Base-by-base conservation (phyloP, 1,140 invertebrate genomes). In the Pinna nobilis region DNA sequence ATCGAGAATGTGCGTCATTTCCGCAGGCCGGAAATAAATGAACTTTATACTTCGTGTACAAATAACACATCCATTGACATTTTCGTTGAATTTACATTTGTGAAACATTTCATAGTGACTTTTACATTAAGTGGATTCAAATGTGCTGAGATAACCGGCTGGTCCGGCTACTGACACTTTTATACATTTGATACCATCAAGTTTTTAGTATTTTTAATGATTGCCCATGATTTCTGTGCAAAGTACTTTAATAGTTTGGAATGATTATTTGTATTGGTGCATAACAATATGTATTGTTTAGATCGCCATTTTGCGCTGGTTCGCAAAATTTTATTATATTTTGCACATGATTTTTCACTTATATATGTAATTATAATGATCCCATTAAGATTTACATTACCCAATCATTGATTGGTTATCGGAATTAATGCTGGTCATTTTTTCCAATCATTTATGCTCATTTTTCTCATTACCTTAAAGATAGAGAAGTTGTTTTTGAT, bases 401-500 rank as follows among this genome's bases (percentile, higher is more conserved):
- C n/a, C n/a, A n/a, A n/a, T n/a, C n/a, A n/a, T n/a, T n/a, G n/a
- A n/a, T n/a, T n/a, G n/a, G n/a, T n/a, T 51, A 25, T 51, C 41
- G 25, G 39, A 44, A 35, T n/a, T 57, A 53, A 53, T 60, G 69
- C 69, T 64, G 69, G 69, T 64, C 69, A 60, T 71, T 61, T n/a
- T 49, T 28, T 53, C 44, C 25, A 53, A 20, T 15, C 53, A 15
- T 11, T 23, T n/a, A 44, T 44, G 9, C 39, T 37, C 49, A 66
- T 66, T n/a, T 33, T 25, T 37, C 18, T 33, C 37, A n/a, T 51
- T 25, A 59, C 11, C 61, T 49, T 55, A 39, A 71, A 50, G 69
- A 71, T 71, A 61, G 59, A 71, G 69, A 64, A 55, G 30, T 71
- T 60, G 69, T 71, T 71, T 53, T 71, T 53, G 69, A 71, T 71